These are phyloP conservation scores for Podarcis muralis DNA, from an alignment of 2,113 vertebrate species.

Conservation along the genomic window DNA sequence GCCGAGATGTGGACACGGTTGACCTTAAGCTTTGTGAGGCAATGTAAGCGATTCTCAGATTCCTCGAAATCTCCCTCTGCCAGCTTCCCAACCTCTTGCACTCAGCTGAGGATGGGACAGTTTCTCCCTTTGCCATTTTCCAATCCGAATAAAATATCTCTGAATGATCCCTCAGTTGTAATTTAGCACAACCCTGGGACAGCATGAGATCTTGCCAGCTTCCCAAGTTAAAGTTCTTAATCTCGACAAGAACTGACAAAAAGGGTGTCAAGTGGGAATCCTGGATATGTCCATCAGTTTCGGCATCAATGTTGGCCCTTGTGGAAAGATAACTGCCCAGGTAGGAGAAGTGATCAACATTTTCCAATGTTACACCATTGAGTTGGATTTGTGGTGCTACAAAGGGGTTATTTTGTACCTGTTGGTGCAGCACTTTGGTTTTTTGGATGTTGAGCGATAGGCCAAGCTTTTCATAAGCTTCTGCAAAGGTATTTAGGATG, in stretches of 20 bases:
- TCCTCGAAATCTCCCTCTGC: neutral
- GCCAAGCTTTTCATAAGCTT: too few relatives aligned
- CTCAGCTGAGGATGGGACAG: neutral
- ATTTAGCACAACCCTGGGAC: neutral
- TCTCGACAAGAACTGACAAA: neutral
- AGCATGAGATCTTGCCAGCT: neutral
- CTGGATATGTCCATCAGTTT: neutral
- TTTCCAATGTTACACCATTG: too few relatives aligned
- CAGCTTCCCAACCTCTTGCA: neutral
- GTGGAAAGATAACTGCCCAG: too few relatives aligned
- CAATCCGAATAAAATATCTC: neutral
- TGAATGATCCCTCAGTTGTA: neutral
- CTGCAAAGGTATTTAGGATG: too few relatives aligned
- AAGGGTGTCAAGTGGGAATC: neutral
- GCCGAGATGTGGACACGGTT: slow-evolving; percentile 53
- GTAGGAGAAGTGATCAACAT: too few relatives aligned
- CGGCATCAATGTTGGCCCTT: too few relatives aligned
- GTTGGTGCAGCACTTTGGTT: too few relatives aligned
- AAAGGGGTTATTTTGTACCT: too few relatives aligned
- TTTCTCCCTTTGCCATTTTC: too few relatives aligned
- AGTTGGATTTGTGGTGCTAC: too few relatives aligned
- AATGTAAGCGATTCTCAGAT: slow-evolving; percentile 36
- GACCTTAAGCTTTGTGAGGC: slow-evolving; percentile 68
- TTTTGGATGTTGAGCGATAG: too few relatives aligned
- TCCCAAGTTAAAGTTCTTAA: neutral